Evolutionary conservation across 2,797 vertebrate genomes (phyloP).

Genomic region (Benthosema pterotum): DNA sequence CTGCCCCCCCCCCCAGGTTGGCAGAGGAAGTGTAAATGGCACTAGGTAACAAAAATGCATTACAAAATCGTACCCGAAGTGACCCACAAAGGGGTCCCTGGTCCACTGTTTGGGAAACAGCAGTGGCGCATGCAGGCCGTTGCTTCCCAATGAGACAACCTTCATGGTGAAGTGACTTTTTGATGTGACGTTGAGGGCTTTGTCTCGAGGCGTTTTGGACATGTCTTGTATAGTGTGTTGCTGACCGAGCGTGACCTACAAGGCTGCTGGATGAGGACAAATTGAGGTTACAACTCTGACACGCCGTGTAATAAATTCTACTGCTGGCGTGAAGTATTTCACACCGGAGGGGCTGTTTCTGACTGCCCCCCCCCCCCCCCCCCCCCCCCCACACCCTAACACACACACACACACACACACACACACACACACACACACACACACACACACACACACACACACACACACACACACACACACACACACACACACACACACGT

Average conservation of each 20-base stretch:
- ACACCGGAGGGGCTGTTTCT: constrained; percentile 32
- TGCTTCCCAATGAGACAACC: no score
- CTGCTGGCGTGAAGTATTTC: constrained; percentile 37
- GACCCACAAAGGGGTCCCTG: no score
- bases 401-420: neutral
- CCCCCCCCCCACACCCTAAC: neutral
- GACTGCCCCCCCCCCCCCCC: neutral
- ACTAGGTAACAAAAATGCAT: no score
- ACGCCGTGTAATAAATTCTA: constrained; percentile 41
- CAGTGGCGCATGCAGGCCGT: no score
- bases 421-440: neutral
- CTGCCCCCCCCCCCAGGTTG: no score
- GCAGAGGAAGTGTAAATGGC: no score
- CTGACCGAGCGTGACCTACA: constrained; percentile 43
- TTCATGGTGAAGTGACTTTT: constrained; percentile 48
- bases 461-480: neutral
- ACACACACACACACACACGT: neutral
- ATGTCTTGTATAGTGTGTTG: constrained; percentile 24
- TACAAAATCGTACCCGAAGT: no score
- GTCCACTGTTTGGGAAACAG: no score
- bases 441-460: neutral
- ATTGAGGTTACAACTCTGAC: constrained; percentile 48
- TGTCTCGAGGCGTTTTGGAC: no score
- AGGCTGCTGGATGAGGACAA: constrained; percentile 47
- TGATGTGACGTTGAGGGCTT: no score